Base-by-base conservation (phyloP, 2,113 vertebrate species). In the Xenopus laevis region DNA sequence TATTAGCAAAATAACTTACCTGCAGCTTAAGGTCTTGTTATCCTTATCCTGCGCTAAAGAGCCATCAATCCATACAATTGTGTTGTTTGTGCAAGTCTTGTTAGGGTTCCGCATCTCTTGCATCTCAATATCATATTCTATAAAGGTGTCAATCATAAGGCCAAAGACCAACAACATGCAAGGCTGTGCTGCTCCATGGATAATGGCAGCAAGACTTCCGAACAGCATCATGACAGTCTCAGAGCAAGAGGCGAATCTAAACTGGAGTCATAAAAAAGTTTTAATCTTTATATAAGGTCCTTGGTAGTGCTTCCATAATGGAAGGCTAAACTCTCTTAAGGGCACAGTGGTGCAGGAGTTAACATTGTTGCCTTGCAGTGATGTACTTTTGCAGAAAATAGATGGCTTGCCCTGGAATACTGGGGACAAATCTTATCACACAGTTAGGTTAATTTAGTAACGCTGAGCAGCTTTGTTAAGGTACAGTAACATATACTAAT, bases 121-220 rank as follows among this genome's bases (percentile, higher is more conserved):
- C 46, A 93, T 86, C 85, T 99, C 97, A 18, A 92, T 89, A 78
- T 99, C 96, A 62, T 98, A 99, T 4, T 92, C 88, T 27, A 99
- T 94, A 85, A 98, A 98, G 13, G 95, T 91, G 88, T 99, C 97
- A 6, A 94, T 95, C 88, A 99, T 92, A 78, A 93, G 72, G 74
- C 97, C 96, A 81, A 99, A 95, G 70, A 99, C 89, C 63, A 98
- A 83, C 79, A 99, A 80, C 85, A 98, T 86, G 59, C 89, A 87
- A 9, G 97, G 97, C 68, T 95, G 93, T 2, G 95, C 94, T 13
- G 86, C 84, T 81, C 97, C 97, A 61, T 99, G 97, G 74, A 93
- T 79, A 55, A 95, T 8, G 0, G 96, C 96, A 57, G 94, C 97
- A n/a, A 94, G 1, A 62, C 86, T 83, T 9, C 97, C 97, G 66